A percentile compares a stretch with the other conserved stretches of the same genome.
phyloP scores from a whole-genome alignment of 2,113 vertebrate species.

The Blennius ocellaris region DNA sequence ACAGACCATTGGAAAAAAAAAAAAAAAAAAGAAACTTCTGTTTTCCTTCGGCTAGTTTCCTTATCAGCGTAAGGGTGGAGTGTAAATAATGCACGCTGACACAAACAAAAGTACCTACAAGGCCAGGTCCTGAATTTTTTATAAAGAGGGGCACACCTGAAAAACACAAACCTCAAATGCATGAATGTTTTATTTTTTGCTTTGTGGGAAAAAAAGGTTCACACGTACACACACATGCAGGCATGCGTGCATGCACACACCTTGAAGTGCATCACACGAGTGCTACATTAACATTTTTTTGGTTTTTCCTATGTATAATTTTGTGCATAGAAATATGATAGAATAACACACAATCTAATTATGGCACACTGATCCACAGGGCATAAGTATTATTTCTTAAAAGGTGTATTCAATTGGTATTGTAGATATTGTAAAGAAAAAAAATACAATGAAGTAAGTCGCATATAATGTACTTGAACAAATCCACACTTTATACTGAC shows the following conservation, averaged over 20 bases:
- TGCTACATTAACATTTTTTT: too few species aligned
- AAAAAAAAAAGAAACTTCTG: background rate
- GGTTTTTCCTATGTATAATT: too few species aligned
- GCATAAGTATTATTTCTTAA: background rate
- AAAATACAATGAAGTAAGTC: background rate
- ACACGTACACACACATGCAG: background rate
- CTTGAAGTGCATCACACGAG: too few species aligned
- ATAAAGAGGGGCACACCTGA: slow-evolving; percentile 24
- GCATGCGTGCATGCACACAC: background rate
- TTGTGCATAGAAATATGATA: background rate
- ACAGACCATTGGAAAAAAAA: background rate
- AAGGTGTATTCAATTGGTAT: background rate
- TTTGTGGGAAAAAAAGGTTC: background rate
- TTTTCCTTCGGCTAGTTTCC: slow-evolving; percentile 10
- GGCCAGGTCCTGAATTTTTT: slow-evolving; percentile 32
- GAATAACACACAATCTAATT: background rate
- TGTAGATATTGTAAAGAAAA: background rate
- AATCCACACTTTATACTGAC: background rate
- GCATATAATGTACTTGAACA: background rate
- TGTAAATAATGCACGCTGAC: slow-evolving; percentile 40
- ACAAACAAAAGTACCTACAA: slow-evolving; percentile 38
- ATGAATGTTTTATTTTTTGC: slow-evolving; percentile 31
- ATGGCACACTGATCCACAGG: background rate
- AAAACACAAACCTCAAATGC: slow-evolving; percentile 2
- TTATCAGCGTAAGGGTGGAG: background rate